Evolutionary conservation across 1,140 invertebrate species (phyloP).

Genomic region (Lerema accius): DNA sequence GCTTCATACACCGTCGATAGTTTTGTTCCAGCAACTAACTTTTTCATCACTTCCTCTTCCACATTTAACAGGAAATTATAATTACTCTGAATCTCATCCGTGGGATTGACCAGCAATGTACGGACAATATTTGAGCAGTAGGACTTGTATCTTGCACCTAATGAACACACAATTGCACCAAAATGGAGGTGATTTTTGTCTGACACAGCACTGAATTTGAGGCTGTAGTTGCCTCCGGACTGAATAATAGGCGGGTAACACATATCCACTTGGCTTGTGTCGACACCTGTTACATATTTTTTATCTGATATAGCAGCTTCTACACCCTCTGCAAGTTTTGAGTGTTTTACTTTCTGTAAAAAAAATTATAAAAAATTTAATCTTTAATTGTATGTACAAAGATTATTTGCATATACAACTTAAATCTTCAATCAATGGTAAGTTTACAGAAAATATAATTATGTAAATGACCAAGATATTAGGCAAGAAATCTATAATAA

Average conservation of each 20-base stretch:
- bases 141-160: constrained; percentile 97
- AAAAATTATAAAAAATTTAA: constrained; percentile 54
- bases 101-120: constrained; percentile 98
- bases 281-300: constrained; percentile 96
- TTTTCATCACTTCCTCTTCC: constrained; percentile 96
- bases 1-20: constrained; percentile 95
- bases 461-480: too few species aligned
- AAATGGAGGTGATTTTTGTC: constrained; percentile 98
- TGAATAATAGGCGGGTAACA: constrained; percentile 99
- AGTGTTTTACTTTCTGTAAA: constrained; percentile 95
- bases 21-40: constrained; percentile 91
- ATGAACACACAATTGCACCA: constrained; percentile 96
- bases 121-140: constrained; percentile 99
- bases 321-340: constrained; percentile 96
- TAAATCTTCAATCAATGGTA: too few species aligned
- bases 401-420: too few species aligned
- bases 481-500: too few species aligned
- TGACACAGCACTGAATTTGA: constrained; percentile 97
- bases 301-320: constrained; percentile 95
- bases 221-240: constrained; percentile 97
- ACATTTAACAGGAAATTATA: constrained; percentile 96
- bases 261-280: constrained; percentile 95
- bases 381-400: too few species aligned
- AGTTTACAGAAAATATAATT: too few species aligned
- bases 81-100: constrained; percentile 90